Evolutionary conservation across 2,888 invertebrate genomes (phyloP), one percentile per base, ranked within the genome.

Genomic region (Drosophila demipolita): DNA sequence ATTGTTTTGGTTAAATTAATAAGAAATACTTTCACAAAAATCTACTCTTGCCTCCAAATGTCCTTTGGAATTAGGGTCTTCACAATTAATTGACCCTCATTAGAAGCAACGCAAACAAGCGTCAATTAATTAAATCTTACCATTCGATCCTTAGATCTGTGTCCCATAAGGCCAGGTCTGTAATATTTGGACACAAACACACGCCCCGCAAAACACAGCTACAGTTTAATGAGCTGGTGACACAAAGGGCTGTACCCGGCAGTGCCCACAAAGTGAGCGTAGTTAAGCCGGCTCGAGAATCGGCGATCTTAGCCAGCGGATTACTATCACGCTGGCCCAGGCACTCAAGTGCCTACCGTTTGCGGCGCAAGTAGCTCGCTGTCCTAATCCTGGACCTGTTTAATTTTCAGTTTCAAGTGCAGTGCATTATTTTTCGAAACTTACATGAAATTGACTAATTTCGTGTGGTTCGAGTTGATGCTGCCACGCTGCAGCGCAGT

Each of bases 371-470:
- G 73, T 68, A 64, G 63, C 75, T 78, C 61, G 71, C 69, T 69
- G 53, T 59, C 49, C 29, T 29, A 5, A 29, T 5, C 6, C 29
- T 29, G 82, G 78, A 91, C 89, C 87, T 82, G 90, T 82, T 82
- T 78, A 74, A 11, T 45, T 58, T 64, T 86, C 81, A 78, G 49
- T 58, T 64, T 86, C 83, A 79, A 86, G 74, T 80, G 75, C 71
- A 54, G 26, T 38, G 62, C 69, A 75, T 74, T 69, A 73, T 73
- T 72, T 80, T 75, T 75, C 58, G 53, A 76, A 75, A 63, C 87
- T 86, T 90, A 85, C 87, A 84, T 84, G 82, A 87, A 87, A 86
- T 91, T 91, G 84, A 89, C 91, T 86, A 91, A 91, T 90, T 91
- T 90, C 82, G 61, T 65, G 59, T 72, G 62, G 57, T 53, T 38